Base-by-base conservation (phyloP, 2,888 invertebrate genomes). In the Troilus luridus region DNA sequence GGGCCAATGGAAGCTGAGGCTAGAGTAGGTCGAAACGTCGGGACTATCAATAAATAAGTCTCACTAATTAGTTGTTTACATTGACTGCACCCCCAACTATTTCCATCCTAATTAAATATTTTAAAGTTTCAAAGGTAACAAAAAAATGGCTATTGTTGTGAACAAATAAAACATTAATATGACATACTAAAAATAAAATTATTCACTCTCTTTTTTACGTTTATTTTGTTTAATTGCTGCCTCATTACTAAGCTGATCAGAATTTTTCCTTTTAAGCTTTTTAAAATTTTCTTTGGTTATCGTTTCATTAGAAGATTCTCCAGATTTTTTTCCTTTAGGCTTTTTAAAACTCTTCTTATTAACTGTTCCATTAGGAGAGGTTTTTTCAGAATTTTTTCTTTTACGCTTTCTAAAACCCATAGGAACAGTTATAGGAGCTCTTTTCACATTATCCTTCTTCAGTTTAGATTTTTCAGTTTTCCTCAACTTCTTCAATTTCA, bases 401-500 rank as follows among this genome's bases (percentile, higher is more conserved):
- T 90, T 90, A 14, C 90, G 56, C 19, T 90, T 90, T n/a, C n/a
- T 85, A 58, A n/a, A 90, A 58, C 54, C 12, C 93, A 94, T 93
- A 12, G 97, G 97, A 5, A 95, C 95, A 92, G 97, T 97, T 67
- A 96, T 95, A 90, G 96, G 96, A 11, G 97, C 94, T 88, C 95
- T 94, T 0, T 96, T 96, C 0, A 96, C 96, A 91, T 95, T 95
- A 91, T 94, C 95, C 92, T 95, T 59, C 56, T 59, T 91, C 19
- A 60, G 54, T 62, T 81, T 91, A 0, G 9, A 81, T 77, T 89
- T 81, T 24, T 60, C 81, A 21, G 62, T 60, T 56, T 91, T 88
- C n/a, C 89, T 95, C 90, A 96, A 95, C 93, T 96, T 96, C 93
- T 96, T 96, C 94, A 98, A 94, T 91, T 95, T 95, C 92, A 99